A percentile compares a stretch with the other conserved stretches of the same genome.
These are phyloP conservation scores for Arremon brunneinucha DNA, from an alignment of 2,797 vertebrate species.

Conservation along the genomic window DNA sequence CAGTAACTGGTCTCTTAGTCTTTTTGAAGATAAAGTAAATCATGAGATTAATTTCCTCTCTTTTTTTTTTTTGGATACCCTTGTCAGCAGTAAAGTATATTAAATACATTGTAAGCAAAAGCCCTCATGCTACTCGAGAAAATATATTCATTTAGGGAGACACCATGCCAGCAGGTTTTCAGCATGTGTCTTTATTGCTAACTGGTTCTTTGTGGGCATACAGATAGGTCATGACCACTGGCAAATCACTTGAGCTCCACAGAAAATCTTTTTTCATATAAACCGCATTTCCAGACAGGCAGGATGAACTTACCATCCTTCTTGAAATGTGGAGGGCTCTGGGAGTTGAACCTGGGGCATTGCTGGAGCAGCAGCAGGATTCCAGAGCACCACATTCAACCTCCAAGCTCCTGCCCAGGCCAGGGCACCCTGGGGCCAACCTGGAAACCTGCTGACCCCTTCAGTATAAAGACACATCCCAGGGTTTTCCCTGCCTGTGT, in stretches of 20 bases:
- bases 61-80: not conserved
- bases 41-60: not conserved
- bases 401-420: rapidly evolving
- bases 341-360: not conserved
- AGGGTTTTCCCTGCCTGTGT: not conserved
- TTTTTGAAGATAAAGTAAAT: not conserved
- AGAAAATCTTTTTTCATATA: not conserved
- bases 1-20: not conserved
- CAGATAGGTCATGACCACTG: not conserved
- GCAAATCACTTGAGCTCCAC: not conserved
- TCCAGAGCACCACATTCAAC: not conserved
- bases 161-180: not conserved
- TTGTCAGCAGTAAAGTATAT: not conserved
- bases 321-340: not conserved
- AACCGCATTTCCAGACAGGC: not conserved
- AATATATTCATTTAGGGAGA: slow-evolving; percentile 23
- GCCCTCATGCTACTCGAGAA: not conserved
- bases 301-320: not conserved
- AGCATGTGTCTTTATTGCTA: not conserved
- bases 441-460: not conserved
- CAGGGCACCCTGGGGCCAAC: not conserved
- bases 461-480: not conserved
- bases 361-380: not conserved
- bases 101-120: not conserved
- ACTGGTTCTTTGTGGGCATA: not conserved